These are phyloP conservation scores for Allolobophora icterica DNA, from an alignment of 2,888 invertebrate species.

Conservation along the genomic window DNA sequence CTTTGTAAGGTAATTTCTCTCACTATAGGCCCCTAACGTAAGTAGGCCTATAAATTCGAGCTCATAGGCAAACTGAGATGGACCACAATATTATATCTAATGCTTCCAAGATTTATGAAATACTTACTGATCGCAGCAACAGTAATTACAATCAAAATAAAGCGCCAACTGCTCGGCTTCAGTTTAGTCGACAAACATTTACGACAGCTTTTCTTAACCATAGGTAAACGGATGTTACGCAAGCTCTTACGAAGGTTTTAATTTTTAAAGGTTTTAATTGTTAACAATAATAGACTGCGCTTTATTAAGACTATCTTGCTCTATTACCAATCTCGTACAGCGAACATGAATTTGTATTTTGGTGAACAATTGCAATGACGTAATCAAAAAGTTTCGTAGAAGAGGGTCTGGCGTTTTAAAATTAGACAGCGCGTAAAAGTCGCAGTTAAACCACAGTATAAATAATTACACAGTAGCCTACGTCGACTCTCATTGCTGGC, in stretches of 20 bases:
- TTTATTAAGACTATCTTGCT: neutral
- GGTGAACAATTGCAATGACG: neutral
- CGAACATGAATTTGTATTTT: neutral
- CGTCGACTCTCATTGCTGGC: too few relatives aligned
- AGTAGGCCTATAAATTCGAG: too few relatives aligned
- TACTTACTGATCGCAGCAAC: neutral
- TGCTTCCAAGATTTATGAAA: neutral
- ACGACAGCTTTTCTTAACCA: neutral
- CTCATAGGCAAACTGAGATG: too few relatives aligned
- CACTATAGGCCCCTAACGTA: too few relatives aligned
- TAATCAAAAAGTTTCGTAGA: neutral
- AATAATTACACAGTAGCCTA: too few relatives aligned
- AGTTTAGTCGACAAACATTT: neutral
- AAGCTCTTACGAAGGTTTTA: neutral
- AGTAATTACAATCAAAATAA: neutral
- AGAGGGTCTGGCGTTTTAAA: too few relatives aligned
- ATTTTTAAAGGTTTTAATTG: neutral
- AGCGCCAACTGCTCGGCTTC: neutral
- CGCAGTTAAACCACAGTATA: too few relatives aligned
- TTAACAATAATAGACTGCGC: neutral
- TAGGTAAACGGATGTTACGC: neutral
- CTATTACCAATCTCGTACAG: neutral
- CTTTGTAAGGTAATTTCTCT: too few relatives aligned
- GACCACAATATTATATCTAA: too few relatives aligned
- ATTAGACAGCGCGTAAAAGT: too few relatives aligned